phyloP scores from a whole-genome alignment of 2,888 invertebrate genomes.

The Tetragonisca angustula region DNA sequence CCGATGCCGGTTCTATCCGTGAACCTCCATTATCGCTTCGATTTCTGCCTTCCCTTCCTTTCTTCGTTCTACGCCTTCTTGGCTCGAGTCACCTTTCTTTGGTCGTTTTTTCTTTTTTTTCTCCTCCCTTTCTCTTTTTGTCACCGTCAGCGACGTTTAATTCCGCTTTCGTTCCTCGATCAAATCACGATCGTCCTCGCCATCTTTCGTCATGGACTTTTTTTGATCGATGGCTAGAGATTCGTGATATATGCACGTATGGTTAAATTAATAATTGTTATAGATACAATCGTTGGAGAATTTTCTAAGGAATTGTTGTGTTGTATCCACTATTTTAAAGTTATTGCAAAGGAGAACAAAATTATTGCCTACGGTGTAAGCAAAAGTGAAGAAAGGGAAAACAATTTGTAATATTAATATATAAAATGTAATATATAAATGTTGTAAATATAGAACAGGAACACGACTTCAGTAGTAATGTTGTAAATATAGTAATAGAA shows the following conservation, averaged over 20 bases:
- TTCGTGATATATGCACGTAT: background rate
- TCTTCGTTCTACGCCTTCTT: constrained; percentile 1
- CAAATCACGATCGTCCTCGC: constrained; percentile 4
- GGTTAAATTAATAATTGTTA: background rate
- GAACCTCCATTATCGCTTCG: constrained; percentile 31
- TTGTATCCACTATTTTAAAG: too few species aligned
- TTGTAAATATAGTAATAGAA: too few species aligned
- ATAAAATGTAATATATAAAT: too few species aligned
- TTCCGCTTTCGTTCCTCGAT: constrained; percentile 6
- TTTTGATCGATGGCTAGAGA: background rate
- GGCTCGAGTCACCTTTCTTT: background rate
- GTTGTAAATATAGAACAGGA: too few species aligned
- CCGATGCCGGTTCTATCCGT: constrained; percentile 1
- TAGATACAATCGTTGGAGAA: background rate
- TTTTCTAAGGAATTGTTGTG: background rate
- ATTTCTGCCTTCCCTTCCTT: constrained; percentile 26
- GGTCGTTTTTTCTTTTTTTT: background rate
- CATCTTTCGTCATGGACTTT: background rate
- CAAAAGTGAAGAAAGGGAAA: too few species aligned
- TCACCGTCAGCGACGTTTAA: background rate
- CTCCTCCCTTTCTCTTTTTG: background rate
- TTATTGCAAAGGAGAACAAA: too few species aligned
- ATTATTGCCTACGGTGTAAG: too few species aligned
- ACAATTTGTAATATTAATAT: too few species aligned
- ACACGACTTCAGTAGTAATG: too few species aligned